Evolutionary conservation across 1,140 invertebrate genomes (phyloP).

Genomic region (Microplitis mediator): DNA sequence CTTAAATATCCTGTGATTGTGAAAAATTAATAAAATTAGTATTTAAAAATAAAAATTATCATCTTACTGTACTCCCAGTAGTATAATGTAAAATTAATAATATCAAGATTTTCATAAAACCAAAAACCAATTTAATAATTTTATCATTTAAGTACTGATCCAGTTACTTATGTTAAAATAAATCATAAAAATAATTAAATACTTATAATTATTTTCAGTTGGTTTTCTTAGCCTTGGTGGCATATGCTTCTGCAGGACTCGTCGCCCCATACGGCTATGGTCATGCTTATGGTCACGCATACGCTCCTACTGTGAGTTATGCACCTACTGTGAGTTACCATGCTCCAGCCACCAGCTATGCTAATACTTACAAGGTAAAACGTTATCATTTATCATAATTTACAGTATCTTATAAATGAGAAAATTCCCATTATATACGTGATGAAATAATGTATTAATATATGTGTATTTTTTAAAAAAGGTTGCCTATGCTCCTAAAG

Average conservation of each 20-base stretch:
- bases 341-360: constrained; percentile 48
- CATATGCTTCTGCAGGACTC: constrained; percentile 49
- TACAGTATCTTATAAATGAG: background rate
- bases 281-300: constrained; percentile 24
- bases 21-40: too few species aligned
- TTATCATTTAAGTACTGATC: background rate
- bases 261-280: constrained; percentile 39
- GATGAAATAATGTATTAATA: background rate
- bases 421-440: background rate
- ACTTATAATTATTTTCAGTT: constrained; percentile 37
- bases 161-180: background rate
- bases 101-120: background rate
- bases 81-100: too few species aligned
- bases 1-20: too few species aligned
- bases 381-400: background rate
- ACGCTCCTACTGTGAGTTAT: constrained; percentile 21
- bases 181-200: background rate
- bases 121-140: background rate
- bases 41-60: too few species aligned
- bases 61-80: too few species aligned
- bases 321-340: constrained; percentile 29
- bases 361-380: constrained; percentile 41
- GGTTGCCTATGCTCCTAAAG: constrained; percentile 45
- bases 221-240: constrained; percentile 44
- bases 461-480: constrained; percentile 10